Percentiles rank a stretch among this genome's conserved stretches.
Evolutionary conservation across 2,797 vertebrate genomes (phyloP).

Genomic region (Gallinago solitaria): DNA sequence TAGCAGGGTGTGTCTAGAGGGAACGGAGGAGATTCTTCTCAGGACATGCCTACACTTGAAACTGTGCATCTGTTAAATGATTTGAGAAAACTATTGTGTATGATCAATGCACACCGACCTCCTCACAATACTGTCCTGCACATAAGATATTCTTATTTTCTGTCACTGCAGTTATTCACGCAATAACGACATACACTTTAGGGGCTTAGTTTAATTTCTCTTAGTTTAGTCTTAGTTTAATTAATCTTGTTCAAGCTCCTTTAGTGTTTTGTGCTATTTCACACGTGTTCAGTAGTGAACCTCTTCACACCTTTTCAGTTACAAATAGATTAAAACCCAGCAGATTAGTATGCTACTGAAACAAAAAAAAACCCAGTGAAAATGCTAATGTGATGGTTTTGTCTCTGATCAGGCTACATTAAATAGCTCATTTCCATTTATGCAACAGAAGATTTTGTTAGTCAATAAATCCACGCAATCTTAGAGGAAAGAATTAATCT

Average conservation of each 20-base stretch:
- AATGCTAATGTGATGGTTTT: neutral
- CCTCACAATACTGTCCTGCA: neutral
- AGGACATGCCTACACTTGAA: constrained; percentile 52
- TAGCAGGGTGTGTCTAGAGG: constrained; percentile 59
- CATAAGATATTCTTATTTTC: neutral
- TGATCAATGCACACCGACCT: neutral
- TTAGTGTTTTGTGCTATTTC: neutral
- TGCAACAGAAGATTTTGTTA: constrained; percentile 18
- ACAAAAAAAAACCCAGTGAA: neutral
- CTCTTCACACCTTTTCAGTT: neutral
- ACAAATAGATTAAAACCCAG: neutral
- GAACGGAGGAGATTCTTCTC: constrained; percentile 55
- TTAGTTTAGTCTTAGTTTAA: too few relatives aligned
- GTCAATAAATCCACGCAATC: constrained; percentile 29
- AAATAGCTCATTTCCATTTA: constrained; percentile 26
- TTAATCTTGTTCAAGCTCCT: neutral
- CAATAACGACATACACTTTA: neutral
- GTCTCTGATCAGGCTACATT: neutral
- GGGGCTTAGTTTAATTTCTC: neutral
- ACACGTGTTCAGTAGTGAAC: neutral
- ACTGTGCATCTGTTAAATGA: constrained; percentile 14
- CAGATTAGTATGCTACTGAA: neutral
- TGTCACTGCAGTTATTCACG: neutral
- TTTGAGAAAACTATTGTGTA: constrained; percentile 5
- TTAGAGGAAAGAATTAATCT: constrained; percentile 37